Percentiles rank a stretch among this genome's conserved stretches.
These are phyloP conservation scores for Portevinia maculata DNA, from an alignment of 2,888 invertebrate genomes.

Conservation along the genomic window DNA sequence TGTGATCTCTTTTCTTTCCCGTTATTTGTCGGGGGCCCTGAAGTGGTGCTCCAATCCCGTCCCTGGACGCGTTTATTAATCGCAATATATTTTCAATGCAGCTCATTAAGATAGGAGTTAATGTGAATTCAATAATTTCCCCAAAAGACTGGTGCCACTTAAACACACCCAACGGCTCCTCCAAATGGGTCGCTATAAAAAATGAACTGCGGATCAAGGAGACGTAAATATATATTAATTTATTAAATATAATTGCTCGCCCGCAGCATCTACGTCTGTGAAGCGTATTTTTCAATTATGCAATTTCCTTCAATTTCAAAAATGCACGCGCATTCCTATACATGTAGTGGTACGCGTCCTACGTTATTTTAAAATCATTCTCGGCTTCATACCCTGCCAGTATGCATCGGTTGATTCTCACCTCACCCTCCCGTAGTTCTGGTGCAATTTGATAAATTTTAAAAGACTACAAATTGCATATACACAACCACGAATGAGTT, in stretches of 20 bases:
- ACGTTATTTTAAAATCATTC: constrained; percentile 23
- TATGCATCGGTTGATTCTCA: constrained; percentile 14
- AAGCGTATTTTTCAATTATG: constrained; percentile 39
- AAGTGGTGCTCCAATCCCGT: too few species aligned
- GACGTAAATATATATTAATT: constrained; percentile 22
- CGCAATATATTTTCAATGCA: too few species aligned
- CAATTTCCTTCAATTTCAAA: constrained; percentile 5
- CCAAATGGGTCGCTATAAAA: too few species aligned
- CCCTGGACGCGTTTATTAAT: too few species aligned
- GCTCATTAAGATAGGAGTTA: too few species aligned
- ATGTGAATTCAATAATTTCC: too few species aligned
- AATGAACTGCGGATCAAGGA: too few species aligned
- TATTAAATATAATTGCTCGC: constrained; percentile 38
- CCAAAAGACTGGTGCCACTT: too few species aligned
- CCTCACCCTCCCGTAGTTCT: constrained; percentile 8
- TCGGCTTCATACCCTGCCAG: constrained; percentile 1
- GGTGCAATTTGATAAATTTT: constrained; percentile 35
- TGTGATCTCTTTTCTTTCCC: too few species aligned
- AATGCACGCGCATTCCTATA: constrained; percentile 5
- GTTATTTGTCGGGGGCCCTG: too few species aligned
- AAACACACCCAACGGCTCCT: too few species aligned
- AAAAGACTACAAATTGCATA: constrained; percentile 27
- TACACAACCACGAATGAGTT: constrained; percentile 45
- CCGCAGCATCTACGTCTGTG: constrained; percentile 2
- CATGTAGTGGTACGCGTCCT: constrained; percentile 19